Evolutionary conservation across 2,113 vertebrate genomes (phyloP).

Genomic region (Recurvirostra avosetta): DNA sequence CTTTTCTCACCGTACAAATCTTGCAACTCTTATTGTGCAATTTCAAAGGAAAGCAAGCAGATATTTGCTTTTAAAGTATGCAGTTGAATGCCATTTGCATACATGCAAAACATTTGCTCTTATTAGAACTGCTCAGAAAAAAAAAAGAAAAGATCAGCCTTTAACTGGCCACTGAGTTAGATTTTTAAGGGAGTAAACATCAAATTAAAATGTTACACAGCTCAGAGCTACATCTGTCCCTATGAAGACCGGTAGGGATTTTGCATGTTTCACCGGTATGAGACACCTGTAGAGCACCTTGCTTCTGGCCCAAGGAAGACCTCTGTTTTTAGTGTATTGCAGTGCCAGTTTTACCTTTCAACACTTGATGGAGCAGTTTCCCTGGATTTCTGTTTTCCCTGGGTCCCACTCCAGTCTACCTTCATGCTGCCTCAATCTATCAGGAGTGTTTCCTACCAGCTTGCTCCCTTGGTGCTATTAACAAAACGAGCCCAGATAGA

Average conservation of each 20-base stretch:
- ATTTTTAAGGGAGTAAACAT: background rate
- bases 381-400: background rate
- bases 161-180: background rate
- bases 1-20: background rate
- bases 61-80: background rate
- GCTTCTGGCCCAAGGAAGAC: background rate
- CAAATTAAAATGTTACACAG: background rate
- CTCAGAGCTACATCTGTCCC: background rate
- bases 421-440: background rate
- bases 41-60: background rate
- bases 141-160: background rate
- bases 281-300: background rate
- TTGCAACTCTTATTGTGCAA: background rate
- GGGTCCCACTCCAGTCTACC: background rate
- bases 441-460: background rate
- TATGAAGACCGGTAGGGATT: background rate
- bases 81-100: background rate
- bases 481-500: background rate
- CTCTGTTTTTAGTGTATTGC: background rate
- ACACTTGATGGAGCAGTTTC: constrained; percentile 63
- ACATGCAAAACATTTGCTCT: background rate
- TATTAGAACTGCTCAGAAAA: background rate
- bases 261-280: background rate
- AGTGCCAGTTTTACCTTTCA: constrained; percentile 34
- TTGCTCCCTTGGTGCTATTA: background rate